Percentiles rank a stretch among this genome's conserved stretches.
Conservation (phyloP, 2,797 vertebrate genomes). For the Eulemur rubriventer region DNA sequence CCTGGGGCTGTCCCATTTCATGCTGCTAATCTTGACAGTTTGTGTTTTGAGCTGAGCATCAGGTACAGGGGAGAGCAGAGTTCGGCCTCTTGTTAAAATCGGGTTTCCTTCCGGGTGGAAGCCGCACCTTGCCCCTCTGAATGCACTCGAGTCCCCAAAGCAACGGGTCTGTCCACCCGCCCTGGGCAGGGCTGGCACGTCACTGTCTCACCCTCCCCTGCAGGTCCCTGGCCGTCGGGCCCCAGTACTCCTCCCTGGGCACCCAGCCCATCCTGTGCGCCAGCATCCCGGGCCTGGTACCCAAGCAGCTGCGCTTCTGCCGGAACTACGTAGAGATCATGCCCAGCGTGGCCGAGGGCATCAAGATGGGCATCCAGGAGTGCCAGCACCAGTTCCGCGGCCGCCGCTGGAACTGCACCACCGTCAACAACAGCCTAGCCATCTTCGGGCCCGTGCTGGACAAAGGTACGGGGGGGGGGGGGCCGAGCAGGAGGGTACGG, state of each 20-base stretch:
- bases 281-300: conserved; percentile 96
- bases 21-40: background rate
- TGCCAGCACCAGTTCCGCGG: conserved; percentile 98
- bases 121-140: too few species aligned
- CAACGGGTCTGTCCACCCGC: background rate
- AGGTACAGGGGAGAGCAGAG: background rate
- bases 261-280: conserved; percentile 95
- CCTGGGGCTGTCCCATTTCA: too few species aligned
- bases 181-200: background rate
- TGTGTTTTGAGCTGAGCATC: background rate
- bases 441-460: conserved; percentile 98
- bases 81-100: background rate
- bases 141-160: fast-evolving
- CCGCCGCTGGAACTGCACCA: conserved; percentile 98
- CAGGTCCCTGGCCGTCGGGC: conserved; percentile 96
- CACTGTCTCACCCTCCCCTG: background rate
- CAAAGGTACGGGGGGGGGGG: conserved; percentile 89
- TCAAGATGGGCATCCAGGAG: conserved; percentile 97
- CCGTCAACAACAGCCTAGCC: conserved; percentile 94
- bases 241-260: conserved; percentile 95
- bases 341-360: conserved; percentile 97
- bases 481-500: background rate
- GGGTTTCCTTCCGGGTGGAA: background rate
- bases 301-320: conserved; percentile 98
- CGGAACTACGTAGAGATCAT: conserved; percentile 99